Base-by-base conservation (phyloP, 2,113 vertebrate species). In the Otus sunia region DNA sequence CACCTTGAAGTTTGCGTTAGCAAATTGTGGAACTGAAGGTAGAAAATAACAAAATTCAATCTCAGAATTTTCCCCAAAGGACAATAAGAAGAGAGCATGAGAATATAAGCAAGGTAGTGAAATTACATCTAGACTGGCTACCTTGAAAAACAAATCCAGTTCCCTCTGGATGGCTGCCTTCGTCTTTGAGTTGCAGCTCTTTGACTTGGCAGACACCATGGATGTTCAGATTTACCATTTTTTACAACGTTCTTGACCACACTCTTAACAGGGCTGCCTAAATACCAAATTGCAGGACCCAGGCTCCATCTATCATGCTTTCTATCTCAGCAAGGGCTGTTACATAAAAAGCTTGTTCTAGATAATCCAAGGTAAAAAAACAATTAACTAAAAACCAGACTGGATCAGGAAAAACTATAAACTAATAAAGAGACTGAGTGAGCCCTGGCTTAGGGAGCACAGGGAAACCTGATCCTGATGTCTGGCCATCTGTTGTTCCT, bases 181-280 rank as follows among this genome's bases (percentile, higher is more conserved):
- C 39, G 3, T 7, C 47, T 55, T 62, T 39, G 29, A 77, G 59
- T 39, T 26, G 25, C 59, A 58, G 36, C 6, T 82, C 56, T 27
- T 84, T 30, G 49, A 72, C 53, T 80, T 50, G 16, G 66, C 1
- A 1, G 34, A 13, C 25, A 10, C 8, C 0, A 1, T 5, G 62
- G 67, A 37, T 62, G n/a, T 11, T 45, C 45, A 62, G 60, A 66
- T 73, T 66, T 39, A 26, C 22, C 53, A 27, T 39, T 39, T 90
- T 62, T 67, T 5, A 12, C 52, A 43, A 3, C 0, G 0, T 18
- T 52, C n/a, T 64, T 52, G 56, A 43, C 71, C 71, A n/a, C 14
- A 1, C 5, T 66, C 32, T 45, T 41, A 30, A 21, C 21, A 52
- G 27, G 23, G 12, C 11, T 2, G 4, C 55, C 16, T 10, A 20